These are phyloP conservation scores for Gallinago nigripennis DNA, from an alignment of 2,797 vertebrate genomes.

Conservation along the genomic window DNA sequence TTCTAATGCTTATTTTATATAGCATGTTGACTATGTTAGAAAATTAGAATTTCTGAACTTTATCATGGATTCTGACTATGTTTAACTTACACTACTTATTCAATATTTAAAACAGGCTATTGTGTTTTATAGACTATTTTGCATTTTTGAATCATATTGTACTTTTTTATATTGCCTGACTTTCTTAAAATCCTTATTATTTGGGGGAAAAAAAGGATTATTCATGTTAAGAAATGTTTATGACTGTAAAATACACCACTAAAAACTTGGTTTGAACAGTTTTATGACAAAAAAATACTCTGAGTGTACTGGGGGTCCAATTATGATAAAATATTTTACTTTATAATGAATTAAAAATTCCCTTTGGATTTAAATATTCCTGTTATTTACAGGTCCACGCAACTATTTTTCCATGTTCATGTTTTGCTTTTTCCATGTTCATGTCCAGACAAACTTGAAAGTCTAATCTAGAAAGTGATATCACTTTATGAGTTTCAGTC, in stretches of 20 bases:
- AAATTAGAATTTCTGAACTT: background rate
- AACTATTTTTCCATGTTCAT: background rate
- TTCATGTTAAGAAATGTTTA: background rate
- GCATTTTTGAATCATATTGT: background rate
- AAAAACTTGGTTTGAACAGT: background rate
- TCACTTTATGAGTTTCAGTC: background rate
- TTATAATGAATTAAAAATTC: background rate
- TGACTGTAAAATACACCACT: background rate
- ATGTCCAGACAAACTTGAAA: background rate
- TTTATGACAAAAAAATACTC: background rate
- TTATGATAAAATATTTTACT: background rate
- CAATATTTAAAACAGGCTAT: background rate
- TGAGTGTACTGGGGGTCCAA: fast-evolving
- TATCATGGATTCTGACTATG: background rate
- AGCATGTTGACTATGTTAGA: background rate
- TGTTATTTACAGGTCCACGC: background rate
- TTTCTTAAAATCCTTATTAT: background rate
- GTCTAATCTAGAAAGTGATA: background rate
- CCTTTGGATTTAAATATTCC: background rate
- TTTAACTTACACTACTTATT: background rate
- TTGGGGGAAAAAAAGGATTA: background rate
- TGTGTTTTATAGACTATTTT: background rate
- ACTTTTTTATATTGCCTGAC: background rate
- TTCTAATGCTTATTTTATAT: background rate
- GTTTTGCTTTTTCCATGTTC: background rate